Base-by-base conservation (phyloP, 2,113 vertebrate genomes). In the Hippocampus guttulatus region DNA sequence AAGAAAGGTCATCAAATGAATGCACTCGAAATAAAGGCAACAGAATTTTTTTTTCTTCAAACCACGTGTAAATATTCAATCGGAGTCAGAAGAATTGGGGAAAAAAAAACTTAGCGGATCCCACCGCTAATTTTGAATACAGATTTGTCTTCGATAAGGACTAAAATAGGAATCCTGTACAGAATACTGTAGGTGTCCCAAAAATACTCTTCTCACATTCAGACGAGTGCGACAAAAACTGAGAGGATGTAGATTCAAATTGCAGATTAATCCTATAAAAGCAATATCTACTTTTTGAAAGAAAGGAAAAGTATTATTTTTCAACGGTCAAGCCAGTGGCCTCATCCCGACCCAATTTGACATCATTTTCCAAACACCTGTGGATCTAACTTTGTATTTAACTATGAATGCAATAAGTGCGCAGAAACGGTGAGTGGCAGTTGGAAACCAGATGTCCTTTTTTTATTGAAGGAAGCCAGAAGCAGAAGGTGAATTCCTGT, bases 361-460 rank as follows among this genome's bases (percentile, higher is more conserved):
- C 30, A 21, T 40, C 20, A n/a, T 10, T n/a, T 9, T 64, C 21
- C 38, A 64, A 64, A 21, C 43, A n/a, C 38, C 15, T 47, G 12
- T 18, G 41, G 6, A 9, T 21, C 14, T 27, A 27, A 65, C 14
- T 65, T 8, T 72, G 7, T 68, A 40, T 71, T 87, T 71, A 65
- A 74, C 71, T 58, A 66, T 67, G 8, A 79, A 72, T 71, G 67
- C 58, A 60, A 66, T 67, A 62, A 40, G 15, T 54, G 66, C 41
- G 73, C 63, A 54, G 67, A 77, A 75, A 30, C 67, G 72, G 74
- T 75, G 65, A 64, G 49, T 77, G 62, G 58, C 77, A 79, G 85
- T 85, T 80, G 74, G 73, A 86, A 88, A 84, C 84, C 86, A 89
- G 81, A 88, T 86, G 82, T 82, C 38, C 73, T 76, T 71, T 78